Percentiles rank a stretch among this genome's conserved stretches.
These are phyloP conservation scores for Myoxocephalus aenaeus DNA, from an alignment of 2,797 vertebrate species.

Conservation along the genomic window DNA sequence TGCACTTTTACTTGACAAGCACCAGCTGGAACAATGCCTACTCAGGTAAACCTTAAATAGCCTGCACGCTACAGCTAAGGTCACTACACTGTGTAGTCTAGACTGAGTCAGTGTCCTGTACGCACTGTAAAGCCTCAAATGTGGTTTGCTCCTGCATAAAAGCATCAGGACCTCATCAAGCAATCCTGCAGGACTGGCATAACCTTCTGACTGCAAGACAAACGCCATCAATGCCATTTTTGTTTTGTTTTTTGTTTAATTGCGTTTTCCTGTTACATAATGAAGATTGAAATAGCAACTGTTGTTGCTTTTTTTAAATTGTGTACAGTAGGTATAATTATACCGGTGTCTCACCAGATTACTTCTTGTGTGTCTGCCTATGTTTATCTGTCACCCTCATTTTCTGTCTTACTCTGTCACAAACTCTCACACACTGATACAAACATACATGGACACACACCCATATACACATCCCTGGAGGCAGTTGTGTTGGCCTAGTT, in stretches of 20 bases:
- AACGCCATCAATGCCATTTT: background rate
- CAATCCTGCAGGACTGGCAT: background rate
- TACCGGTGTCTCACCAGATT: conserved; percentile 39
- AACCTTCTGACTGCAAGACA: background rate
- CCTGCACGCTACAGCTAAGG: background rate
- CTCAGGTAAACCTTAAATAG: conserved; percentile 5
- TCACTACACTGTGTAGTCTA: background rate
- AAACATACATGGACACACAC: conserved; percentile 36
- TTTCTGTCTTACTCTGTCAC: conserved; percentile 38
- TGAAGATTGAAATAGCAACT: conserved; percentile 5
- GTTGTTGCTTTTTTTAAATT: conserved; percentile 23
- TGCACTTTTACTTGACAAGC: background rate
- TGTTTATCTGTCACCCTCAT: conserved; percentile 38
- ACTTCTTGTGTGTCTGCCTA: conserved; percentile 32
- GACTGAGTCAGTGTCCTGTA: conserved; percentile 1
- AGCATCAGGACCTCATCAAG: background rate
- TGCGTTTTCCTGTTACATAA: conserved; percentile 9
- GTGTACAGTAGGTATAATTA: conserved; percentile 53
- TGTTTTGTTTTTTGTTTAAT: background rate
- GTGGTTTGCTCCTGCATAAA: background rate
- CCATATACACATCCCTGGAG: conserved; percentile 67
- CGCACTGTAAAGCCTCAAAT: background rate
- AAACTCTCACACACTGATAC: conserved; percentile 32
- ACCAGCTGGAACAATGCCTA: background rate
- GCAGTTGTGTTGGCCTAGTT: conserved; percentile 78